Evolutionary conservation across 2,888 invertebrate genomes (phyloP), one percentile per base, ranked within the genome.

Genomic region (Cephus pulcher): DNA sequence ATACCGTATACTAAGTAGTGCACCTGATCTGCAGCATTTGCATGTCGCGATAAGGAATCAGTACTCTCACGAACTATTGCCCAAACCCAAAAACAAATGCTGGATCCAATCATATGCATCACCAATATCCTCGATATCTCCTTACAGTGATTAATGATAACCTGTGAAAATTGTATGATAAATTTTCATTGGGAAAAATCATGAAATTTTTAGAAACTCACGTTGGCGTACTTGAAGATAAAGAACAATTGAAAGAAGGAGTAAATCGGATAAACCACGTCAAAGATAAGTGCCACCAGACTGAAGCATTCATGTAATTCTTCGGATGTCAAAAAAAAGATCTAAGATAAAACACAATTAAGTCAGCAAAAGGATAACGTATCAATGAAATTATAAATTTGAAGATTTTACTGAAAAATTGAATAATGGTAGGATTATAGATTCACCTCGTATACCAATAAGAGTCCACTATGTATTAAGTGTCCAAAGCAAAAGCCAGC

Each of bases 191-290:
- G 9, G 2, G 35, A 35, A 56, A 56, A 9, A 23, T 56, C 1
- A 23, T 23, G 0, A 56, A 56, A 23, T 9, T 23, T 23, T 23
- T 33, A 9, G 71, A 33, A 69, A 88, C 92, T 94, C 91, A 96
- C 96, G 90, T 96, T 96, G 4, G 96, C 96, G 90, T 96, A 96
- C 90, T 96, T 96, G 90, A 96, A 96, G 82, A 96, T 94, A 89
- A 97, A 96, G 91, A 95, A 96, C 1, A 97, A 93, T 85, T 96
- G 95, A 74, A 95, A 91, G 89, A 97, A 95, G 69, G 96, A 96
- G 90, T 96, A 96, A 33, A 94, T 87, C 0, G 96, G 95, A 86
- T 95, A 95, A 76, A 96, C 88, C n/a, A 96, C 90, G 82, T 96
- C 95, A 56, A 95, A 92, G 4, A 94, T 91, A 3, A 96, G 92